phyloP scores from a whole-genome alignment of 23 tunicate genomes.

The Trididemnum nubilum region DNA sequence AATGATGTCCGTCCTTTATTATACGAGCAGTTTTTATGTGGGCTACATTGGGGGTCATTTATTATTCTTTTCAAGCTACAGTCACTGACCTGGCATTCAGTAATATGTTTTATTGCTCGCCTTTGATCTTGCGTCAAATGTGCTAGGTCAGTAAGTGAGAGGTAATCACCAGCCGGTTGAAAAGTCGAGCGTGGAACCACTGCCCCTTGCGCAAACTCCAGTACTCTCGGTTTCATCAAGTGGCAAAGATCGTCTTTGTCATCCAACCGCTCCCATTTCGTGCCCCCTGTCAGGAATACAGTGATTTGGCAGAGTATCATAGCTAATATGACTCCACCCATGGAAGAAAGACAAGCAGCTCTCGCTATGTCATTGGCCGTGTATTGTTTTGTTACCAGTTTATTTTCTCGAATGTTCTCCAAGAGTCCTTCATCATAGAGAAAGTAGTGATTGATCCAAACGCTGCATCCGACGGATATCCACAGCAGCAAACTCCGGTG shows the following conservation, averaged over 20 bases:
- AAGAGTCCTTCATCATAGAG: slow-evolving; percentile 50
- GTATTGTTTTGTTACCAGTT: not conserved
- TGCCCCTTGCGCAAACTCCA: slow-evolving; percentile 64
- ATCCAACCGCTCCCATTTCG: slow-evolving; percentile 59
- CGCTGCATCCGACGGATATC: slow-evolving; percentile 43
- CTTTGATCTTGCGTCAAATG: slow-evolving; percentile 51
- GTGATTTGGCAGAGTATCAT: slow-evolving; percentile 22
- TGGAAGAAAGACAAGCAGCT: slow-evolving; percentile 49
- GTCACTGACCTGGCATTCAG: slow-evolving; percentile 36
- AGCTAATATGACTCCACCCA: slow-evolving; percentile 37
- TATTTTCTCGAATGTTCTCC: not conserved
- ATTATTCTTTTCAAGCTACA: slow-evolving; percentile 39
- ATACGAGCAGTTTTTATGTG: not conserved
- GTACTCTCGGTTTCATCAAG: slow-evolving; percentile 28
- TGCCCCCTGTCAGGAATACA: slow-evolving; percentile 15
- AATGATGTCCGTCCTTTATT: no score
- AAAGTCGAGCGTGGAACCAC: slow-evolving; percentile 25
- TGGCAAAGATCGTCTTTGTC: slow-evolving; percentile 83
- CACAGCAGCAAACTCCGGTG: slow-evolving; percentile 65
- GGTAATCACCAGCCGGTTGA: no score
- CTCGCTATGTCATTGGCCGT: slow-evolving; percentile 36
- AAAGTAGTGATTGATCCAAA: slow-evolving; percentile 45
- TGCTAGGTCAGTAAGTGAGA: not conserved
- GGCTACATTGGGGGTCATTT: slow-evolving; percentile 15
- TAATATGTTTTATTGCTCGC: slow-evolving; percentile 51